Evolutionary conservation across 2,888 invertebrate genomes (phyloP), one percentile per base, ranked within the genome.

Genomic region (Lottia scabra): DNA sequence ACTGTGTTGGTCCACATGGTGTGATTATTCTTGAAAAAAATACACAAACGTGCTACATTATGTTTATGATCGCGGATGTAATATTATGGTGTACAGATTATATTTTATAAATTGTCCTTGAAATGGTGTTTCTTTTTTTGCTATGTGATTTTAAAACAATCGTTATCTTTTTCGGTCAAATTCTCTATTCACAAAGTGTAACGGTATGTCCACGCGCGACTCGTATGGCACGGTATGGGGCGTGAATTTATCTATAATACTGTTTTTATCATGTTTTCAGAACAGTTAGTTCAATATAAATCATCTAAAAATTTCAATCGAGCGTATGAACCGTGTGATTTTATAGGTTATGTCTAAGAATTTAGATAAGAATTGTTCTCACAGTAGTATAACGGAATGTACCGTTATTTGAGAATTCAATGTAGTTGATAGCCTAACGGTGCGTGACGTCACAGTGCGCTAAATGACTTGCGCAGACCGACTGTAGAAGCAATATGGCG

Each of bases 381-480:
- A 10, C 38, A 38, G 38, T 38, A 4, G 38, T 38, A 38, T 38
- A 38, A 38, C 3, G 38, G 38, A 38, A 38, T 38, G 38, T 38
- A 38, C 38, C 38, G 38, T 38, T 38, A 38, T 38, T 38, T 38
- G 38, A 38, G 38, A 8, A 38, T 38, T 38, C 8, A 8, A 10
- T 38, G 38, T 56, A 56, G 56, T 23, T 56, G 19, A 56, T 56
- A 23, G 23, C 23, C 68, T 72, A 65, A 65, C 72, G 48, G 67
- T 63, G 48, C 67, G 73, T 76, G 76, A 76, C 76, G 76, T 76
- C 76, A 76, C 73, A 73, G 72, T 76, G 76, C 76, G 76, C 76
- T 66, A 69, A 74, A 71, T 74, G 67, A 71, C 73, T 72, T 76
- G 76, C 76, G 76, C 76, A 72, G 67, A 65, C 73, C 70, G 68